Percentiles rank a stretch among this genome's conserved stretches.
Conservation (phyloP, 2,113 vertebrate genomes). For the Orthonyx spaldingii region DNA sequence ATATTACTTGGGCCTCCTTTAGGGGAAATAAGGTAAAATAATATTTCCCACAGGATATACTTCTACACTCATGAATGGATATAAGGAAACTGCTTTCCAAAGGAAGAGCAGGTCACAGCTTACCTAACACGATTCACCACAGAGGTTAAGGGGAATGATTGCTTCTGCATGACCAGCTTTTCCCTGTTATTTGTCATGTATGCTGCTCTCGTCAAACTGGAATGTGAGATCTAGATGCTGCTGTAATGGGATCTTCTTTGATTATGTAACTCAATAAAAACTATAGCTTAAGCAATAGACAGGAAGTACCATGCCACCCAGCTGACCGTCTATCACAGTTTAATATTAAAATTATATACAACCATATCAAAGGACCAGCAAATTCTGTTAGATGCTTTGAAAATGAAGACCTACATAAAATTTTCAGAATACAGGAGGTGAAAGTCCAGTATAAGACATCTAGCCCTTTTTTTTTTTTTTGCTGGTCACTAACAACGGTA, state of each 20-base stretch:
- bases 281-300: background rate
- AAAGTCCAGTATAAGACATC: background rate
- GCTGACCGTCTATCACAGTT: background rate
- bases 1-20: background rate
- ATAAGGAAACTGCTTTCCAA: background rate
- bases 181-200: background rate
- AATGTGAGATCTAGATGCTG: background rate
- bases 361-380: background rate
- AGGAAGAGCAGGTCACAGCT: background rate
- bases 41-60: background rate
- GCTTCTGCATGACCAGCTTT: background rate
- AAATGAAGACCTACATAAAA: background rate
- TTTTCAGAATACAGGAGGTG: background rate
- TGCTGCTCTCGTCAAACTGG: background rate
- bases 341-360: background rate
- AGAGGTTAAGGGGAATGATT: slow-evolving; percentile 16
- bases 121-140: background rate
- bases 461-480: background rate
- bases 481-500: background rate
- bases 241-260: slow-evolving; percentile 1
- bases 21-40: background rate
- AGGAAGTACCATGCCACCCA: background rate
- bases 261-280: slow-evolving; percentile 6
- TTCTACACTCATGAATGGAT: background rate
- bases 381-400: background rate